Base-by-base conservation (phyloP, 2,113 vertebrate species). In the Seriola dumerili region DNA sequence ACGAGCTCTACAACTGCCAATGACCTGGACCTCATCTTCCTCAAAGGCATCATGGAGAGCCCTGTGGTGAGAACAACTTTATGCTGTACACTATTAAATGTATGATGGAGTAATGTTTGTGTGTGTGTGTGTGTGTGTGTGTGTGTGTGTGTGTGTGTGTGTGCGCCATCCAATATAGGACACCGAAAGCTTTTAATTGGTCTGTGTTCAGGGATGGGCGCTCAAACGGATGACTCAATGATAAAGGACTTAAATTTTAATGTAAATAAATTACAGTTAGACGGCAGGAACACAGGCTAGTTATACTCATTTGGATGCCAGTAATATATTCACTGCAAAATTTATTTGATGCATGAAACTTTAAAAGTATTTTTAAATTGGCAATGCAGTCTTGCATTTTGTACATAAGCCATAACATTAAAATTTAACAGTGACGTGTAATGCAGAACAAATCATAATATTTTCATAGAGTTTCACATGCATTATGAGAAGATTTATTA, bases 41-140 rank as follows among this genome's bases (percentile, higher is more conserved):
- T 98, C 55, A 96, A 97, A 13, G 97, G 97, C 90, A 97, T 99
- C 94, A 98, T 99, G 98, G 97, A 98, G 93, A 99, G 98, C 88
- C 97, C 97, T 40, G 96, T 97, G 92, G 97, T 99, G 72, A 96
- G 97, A 77, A 25, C 25, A 29, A 14, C 68, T 85, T 52, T 32
- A 76, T 92, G 82, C 90, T 90, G 36, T 94, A 94, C 89, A 42
- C 87, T 94, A 86, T 38, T n/a, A 74, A 10, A 44, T 55, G 5
- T 44, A 3, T 40, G 46, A 11, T n/a, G 5, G 38, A 13, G 21
- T 40, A 46, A 7, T 8, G 40, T 42, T 1, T 65, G 32, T 72
- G 36, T 67, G 21, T 71, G 52, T 55, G 17, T 61, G 25, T 29
- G 25, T 29, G 25, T 29, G 25, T 8, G 40, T 42, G 8, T 65